A percentile compares a stretch with the other conserved stretches of the same genome.
These are phyloP conservation scores for Trinorchestia longiramus DNA, from an alignment of 1,140 invertebrate genomes.

Conservation along the genomic window DNA sequence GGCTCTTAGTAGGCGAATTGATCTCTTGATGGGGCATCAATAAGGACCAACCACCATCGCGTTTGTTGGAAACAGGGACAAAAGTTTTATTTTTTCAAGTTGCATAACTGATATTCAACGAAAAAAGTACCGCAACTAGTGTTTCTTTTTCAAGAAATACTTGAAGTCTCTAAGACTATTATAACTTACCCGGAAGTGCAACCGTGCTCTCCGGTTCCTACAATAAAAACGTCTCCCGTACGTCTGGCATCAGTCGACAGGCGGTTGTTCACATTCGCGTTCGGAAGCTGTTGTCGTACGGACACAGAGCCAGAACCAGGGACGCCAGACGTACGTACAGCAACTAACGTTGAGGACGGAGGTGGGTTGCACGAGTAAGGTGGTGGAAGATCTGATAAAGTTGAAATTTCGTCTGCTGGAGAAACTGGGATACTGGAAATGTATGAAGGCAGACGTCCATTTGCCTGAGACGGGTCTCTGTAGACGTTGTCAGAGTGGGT, in stretches of 20 bases:
- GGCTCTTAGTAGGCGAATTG: neutral
- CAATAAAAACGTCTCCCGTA: slow-evolving; percentile 27
- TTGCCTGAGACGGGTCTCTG: neutral
- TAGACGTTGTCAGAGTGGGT: slow-evolving; percentile 4
- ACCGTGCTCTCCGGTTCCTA: neutral
- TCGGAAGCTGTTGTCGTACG: slow-evolving; percentile 8
- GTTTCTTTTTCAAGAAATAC: neutral
- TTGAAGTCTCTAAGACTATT: neutral
- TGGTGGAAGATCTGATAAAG: neutral
- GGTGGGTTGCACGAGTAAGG: slow-evolving; percentile 1
- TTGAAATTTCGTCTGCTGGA: neutral
- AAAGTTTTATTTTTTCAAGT: neutral
- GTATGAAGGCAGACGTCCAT: slow-evolving; percentile 2
- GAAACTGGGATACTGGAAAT: neutral
- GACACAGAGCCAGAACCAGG: neutral
- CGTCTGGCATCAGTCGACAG: neutral
- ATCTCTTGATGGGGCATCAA: neutral
- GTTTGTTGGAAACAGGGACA: neutral
- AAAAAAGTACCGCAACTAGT: neutral
- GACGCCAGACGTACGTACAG: slow-evolving; percentile 26
- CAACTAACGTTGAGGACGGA: slow-evolving; percentile 7
- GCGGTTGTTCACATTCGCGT: neutral
- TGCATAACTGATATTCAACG: neutral
- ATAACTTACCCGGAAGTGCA: neutral
- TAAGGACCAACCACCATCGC: neutral